A percentile compares a stretch with the other conserved stretches of the same genome.
These are phyloP conservation scores for Thalassoma bifasciatum DNA, from an alignment of 2,113 vertebrate species.

Conservation along the genomic window DNA sequence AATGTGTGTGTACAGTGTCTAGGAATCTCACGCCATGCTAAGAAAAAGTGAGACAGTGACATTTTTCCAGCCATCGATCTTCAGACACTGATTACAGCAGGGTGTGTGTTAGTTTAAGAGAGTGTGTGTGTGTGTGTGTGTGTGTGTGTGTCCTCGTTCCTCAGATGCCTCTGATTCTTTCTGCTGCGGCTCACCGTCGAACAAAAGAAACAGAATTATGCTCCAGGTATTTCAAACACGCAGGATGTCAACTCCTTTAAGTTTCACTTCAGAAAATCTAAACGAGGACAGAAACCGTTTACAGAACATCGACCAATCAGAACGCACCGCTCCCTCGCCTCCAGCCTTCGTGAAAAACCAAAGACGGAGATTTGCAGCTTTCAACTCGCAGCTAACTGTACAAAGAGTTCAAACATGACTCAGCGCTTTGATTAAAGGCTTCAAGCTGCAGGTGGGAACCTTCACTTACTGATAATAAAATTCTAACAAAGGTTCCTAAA, in stretches of 20 bases:
- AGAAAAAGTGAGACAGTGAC: neutral
- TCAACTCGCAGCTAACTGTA: too few species aligned
- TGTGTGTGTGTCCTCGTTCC: neutral
- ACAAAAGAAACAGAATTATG: neutral
- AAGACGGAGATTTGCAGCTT: too few species aligned
- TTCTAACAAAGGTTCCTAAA: too few species aligned
- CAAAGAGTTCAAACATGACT: too few species aligned
- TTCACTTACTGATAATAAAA: too few species aligned
- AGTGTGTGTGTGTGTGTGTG: conserved; percentile 8
- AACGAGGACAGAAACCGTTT: neutral
- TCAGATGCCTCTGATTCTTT: conserved; percentile 41
- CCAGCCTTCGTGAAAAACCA: too few species aligned
- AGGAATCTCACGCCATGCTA: conserved; percentile 17
- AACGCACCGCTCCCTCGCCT: neutral
- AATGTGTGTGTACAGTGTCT: neutral
- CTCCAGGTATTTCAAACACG: neutral
- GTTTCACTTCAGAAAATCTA: neutral
- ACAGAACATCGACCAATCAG: too few species aligned
- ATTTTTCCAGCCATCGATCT: neutral
- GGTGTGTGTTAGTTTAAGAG: neutral
- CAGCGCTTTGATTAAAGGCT: too few species aligned
- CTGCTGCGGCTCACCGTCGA: conserved; percentile 24
- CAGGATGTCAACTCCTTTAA: neutral
- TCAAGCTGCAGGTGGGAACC: too few species aligned
- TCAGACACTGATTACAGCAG: neutral